Evolutionary conservation across 2,797 vertebrate species (phyloP), one percentile per base, ranked within the genome.

Genomic region (Sebastes dallii): DNA sequence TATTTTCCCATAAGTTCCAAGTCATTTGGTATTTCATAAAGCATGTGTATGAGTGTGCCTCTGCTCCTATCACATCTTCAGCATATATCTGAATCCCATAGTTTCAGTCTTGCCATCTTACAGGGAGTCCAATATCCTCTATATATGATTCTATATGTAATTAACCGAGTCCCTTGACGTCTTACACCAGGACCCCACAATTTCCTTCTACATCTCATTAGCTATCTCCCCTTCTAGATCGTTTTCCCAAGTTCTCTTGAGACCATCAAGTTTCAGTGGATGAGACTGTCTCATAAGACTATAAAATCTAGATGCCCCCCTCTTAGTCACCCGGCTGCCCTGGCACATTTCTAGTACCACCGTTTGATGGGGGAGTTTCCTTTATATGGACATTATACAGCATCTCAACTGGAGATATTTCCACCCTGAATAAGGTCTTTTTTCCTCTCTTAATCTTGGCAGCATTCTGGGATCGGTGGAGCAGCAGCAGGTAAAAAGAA

Each of bases 401-500:
- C 46, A 2, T 20, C 46, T 50, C 16, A 50, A 50, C 46, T 20
- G 18, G 46, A 20, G 46, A 50, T 50, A 50, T 50, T 36, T 36
- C 34, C 34, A 36, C 34, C 34, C 34, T 36, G 16, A 46, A 50
- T 50, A 50, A 50, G 16, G 46, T 18, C 12, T 56, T 59, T 39
- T n/a, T 18, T 4, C 24, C 14, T 54, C 6, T 24, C 14, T 71
- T 39, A 13, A 52, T 62, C 56, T 80, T 82, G 88, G 64, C 82
- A 99, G 98, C 99, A 99, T 89, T 99, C 99, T 1, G 97, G 97
- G 82, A 98, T 99, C 50, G 98, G 98, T 69, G 99, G 99, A 55
- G 98, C 97, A 74, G 97, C 97, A 77, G 98, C 98, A 80, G 98
- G 98, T 88, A 99, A 99, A 93, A 99, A 99, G 95, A 99, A 98